Evolutionary conservation across 64 coral and sea anemone genomes (phyloP), one percentile per base, ranked within the genome.

Genomic region (Acropora tenuis): DNA sequence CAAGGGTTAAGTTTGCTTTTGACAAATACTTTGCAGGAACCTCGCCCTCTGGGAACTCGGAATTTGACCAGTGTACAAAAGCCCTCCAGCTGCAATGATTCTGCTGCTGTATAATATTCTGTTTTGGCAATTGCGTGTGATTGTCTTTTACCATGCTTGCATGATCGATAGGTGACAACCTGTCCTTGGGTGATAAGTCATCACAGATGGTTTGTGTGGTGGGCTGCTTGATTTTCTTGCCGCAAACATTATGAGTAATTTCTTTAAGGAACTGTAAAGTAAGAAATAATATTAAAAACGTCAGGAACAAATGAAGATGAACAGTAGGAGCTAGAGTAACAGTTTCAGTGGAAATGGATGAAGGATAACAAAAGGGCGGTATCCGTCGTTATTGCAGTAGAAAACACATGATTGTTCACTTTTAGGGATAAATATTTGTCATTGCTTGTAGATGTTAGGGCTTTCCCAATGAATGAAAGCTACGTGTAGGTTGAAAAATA

Each of bases 21-120:
- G 44, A 92, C 41, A 10, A 92, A 92, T 1, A 92, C 83, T 73
- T 92, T 92, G 18, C 81, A 92, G 12, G 11, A 8, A 9, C 46
- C 69, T 17, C 45, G 18, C 10, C 79, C 90, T 45, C 90, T 92
- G 7, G 90, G 80, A 66, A 92, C 20, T 8, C 69, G 41, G 71
- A 92, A 92, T 60, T 83, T 19, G 9, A 92, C 71, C n/a, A 84
- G 53, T 19, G 68, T 60, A 6, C 89, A 78, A 81, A 90, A 90
- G 40, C 78, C 67, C 5, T 82, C 78, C 79, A 80, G 50, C 79
- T 90, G 89, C 15, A 90, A 47, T n/a, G 46, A 53, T 17, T 47
- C n/a, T 55, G 61, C 16, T n/a, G 89, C 89, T 18, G 6, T 73
- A 2, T 6, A 46, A 41, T 69, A 90, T 66, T 90, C 89, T 5